Evolutionary conservation across 1,140 invertebrate species (phyloP).

Genomic region (Pollicipes pollicipes): DNA sequence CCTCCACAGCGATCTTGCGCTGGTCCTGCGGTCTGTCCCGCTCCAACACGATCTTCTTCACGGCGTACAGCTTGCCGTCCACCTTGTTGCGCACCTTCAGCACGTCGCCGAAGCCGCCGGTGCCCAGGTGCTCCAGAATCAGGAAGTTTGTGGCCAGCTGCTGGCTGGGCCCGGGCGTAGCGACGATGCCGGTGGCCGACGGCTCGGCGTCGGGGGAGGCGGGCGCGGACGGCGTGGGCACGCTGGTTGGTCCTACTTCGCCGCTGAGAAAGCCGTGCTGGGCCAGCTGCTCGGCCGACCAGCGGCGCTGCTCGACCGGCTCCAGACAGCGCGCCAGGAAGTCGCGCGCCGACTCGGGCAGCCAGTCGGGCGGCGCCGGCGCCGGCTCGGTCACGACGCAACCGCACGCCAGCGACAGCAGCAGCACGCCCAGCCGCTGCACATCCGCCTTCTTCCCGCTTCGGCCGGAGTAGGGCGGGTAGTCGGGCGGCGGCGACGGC

Average conservation of each 20-base stretch:
- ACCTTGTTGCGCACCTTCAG: slow-evolving; percentile 82
- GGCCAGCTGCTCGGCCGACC: slow-evolving; percentile 43
- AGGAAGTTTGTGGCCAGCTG: slow-evolving; percentile 72
- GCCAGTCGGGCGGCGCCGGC: slow-evolving; percentile 32
- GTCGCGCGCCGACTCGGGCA: slow-evolving; percentile 29
- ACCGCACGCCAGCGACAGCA: slow-evolving; percentile 37
- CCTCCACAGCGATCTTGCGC: slow-evolving; percentile 85
- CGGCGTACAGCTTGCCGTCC: slow-evolving; percentile 81
- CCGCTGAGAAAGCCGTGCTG: slow-evolving; percentile 35
- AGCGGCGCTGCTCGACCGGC: slow-evolving; percentile 42
- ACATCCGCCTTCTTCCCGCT: slow-evolving; percentile 53
- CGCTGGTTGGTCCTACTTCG: slow-evolving; percentile 16
- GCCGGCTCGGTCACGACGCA: slow-evolving; percentile 31
- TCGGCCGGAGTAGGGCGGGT: slow-evolving; percentile 35
- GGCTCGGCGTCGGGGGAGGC: slow-evolving; percentile 20
- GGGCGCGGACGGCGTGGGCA: slow-evolving; percentile 6
- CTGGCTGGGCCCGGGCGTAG: slow-evolving; percentile 36
- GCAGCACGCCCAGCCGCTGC: slow-evolving; percentile 42
- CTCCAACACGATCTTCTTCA: slow-evolving; percentile 84
- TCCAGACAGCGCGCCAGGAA: slow-evolving; percentile 37
- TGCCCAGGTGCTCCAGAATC: slow-evolving; percentile 63
- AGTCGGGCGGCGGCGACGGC: slow-evolving; percentile 24
- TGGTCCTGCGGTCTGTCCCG: slow-evolving; percentile 66
- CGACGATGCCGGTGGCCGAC: slow-evolving; percentile 24
- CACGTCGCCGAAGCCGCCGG: slow-evolving; percentile 90